phyloP scores from a whole-genome alignment of 2,888 invertebrate genomes.

The Crepidodera aurea region DNA sequence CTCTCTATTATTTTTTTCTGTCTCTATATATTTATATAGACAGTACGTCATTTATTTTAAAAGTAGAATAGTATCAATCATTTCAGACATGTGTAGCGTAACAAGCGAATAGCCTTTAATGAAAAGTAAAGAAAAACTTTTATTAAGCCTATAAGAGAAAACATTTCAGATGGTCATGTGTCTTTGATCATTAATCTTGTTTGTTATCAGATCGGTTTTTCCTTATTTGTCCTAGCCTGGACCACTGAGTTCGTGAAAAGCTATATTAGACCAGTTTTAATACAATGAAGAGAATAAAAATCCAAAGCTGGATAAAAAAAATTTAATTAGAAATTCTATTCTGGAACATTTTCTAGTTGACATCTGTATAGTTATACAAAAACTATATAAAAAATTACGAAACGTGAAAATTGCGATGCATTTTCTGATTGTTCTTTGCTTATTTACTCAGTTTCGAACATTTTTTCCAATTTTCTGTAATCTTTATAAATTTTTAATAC shows the following conservation, averaged over 20 bases:
- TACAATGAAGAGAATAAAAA: not conserved
- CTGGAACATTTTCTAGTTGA: too few relatives aligned
- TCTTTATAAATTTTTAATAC: too few relatives aligned
- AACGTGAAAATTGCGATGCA: too few relatives aligned
- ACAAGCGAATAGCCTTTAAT: conserved; percentile 23
- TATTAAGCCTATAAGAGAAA: conserved; percentile 36
- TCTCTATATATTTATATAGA: too few relatives aligned
- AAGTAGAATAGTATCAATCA: conserved; percentile 21
- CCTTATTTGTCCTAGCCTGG: conserved; percentile 33
- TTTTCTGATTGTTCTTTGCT: too few relatives aligned
- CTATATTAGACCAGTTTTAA: not conserved
- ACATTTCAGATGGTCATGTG: conserved; percentile 32
- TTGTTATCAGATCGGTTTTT: conserved; percentile 48
- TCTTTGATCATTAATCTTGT: conserved; percentile 45
- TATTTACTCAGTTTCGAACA: too few relatives aligned
- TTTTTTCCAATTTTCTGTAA: too few relatives aligned
- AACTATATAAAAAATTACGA: too few relatives aligned
- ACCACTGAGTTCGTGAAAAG: not conserved
- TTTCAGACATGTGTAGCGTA: conserved; percentile 26
- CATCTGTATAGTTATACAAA: too few relatives aligned
- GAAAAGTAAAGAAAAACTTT: conserved; percentile 36
- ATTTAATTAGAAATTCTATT: too few relatives aligned
- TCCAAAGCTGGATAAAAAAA: too few relatives aligned
- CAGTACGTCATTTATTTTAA: conserved; percentile 14
- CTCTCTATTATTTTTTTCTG: not conserved